Evolutionary conservation across 92 coral and sea anemone genomes (phyloP).

Genomic region (Porites evermanni): DNA sequence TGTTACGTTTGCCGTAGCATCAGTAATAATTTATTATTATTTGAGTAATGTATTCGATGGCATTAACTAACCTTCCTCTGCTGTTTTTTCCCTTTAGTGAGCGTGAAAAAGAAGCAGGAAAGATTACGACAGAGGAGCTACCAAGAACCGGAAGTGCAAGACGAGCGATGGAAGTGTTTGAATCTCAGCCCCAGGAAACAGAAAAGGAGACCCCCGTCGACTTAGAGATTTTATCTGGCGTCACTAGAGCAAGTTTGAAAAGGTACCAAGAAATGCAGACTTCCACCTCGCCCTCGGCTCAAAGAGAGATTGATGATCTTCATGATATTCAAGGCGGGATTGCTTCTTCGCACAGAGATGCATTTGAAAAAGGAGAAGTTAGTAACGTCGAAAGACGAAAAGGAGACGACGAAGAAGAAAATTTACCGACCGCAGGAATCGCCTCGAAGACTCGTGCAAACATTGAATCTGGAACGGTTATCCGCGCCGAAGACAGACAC

Average conservation of each 20-base stretch:
- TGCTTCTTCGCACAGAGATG: conserved; percentile 78
- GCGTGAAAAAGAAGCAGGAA: conserved; percentile 63
- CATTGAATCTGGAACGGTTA: conserved; percentile 68
- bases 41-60: no score
- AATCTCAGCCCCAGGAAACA: conserved; percentile 54
- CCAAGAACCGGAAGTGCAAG: conserved; percentile 80
- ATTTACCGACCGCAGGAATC: conserved; percentile 68
- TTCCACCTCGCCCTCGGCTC: conserved; percentile 24
- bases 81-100: conserved; percentile 47
- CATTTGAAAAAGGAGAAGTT: conserved; percentile 64
- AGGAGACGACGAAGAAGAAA: conserved; percentile 53
- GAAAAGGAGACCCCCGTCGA: conserved; percentile 72
- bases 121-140: conserved; percentile 75
- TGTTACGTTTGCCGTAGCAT: no score
- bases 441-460: conserved; percentile 73
- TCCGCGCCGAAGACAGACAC: conserved; percentile 48
- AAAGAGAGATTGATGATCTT: conserved; percentile 63
- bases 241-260: conserved; percentile 43
- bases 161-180: conserved; percentile 72
- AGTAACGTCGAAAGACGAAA: conserved; percentile 49
- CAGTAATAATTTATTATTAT: no score
- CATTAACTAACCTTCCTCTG: no score
- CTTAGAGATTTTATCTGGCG: conserved; percentile 72
- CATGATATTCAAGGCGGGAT: conserved; percentile 80
- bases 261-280: conserved; percentile 56